These are phyloP conservation scores for Pheosia tremula DNA, from an alignment of 2,888 invertebrate species.

Conservation along the genomic window DNA sequence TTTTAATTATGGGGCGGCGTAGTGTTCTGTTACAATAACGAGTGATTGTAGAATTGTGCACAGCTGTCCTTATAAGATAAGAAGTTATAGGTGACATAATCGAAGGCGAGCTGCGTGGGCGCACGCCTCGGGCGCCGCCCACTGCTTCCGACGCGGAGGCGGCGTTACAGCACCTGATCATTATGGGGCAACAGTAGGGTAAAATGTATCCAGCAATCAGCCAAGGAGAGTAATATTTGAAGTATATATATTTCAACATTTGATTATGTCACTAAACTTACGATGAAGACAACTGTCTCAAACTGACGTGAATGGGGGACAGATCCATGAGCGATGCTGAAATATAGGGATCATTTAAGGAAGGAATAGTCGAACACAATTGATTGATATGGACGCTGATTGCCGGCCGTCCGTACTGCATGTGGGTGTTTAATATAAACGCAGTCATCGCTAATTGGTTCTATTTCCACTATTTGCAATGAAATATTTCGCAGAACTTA, in stretches of 20 bases:
- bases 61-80: conserved; percentile 72
- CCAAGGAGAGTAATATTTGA: background rate
- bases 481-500: background rate
- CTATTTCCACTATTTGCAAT: conserved; percentile 34
- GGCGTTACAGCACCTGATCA: conserved; percentile 72
- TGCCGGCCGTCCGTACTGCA: conserved; percentile 41
- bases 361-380: conserved; percentile 31
- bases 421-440: conserved; percentile 55
- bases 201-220: conserved; percentile 36
- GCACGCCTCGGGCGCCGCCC: conserved; percentile 69
- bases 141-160: conserved; percentile 79
- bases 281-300: conserved; percentile 5
- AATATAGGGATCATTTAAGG: conserved; percentile 31
- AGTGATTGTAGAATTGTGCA: conserved; percentile 49
- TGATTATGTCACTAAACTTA: background rate
- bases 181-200: conserved; percentile 59
- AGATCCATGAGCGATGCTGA: conserved; percentile 11
- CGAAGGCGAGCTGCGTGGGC: conserved; percentile 61
- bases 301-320: conserved; percentile 23
- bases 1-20: conserved; percentile 31
- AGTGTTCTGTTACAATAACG: conserved; percentile 41
- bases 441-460: conserved; percentile 47
- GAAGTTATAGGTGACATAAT: conserved; percentile 76
- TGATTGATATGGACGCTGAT: conserved; percentile 51
- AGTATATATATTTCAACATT: background rate